phyloP scores from a whole-genome alignment of 1,140 invertebrate genomes.

The Euglossa dilemma region DNA sequence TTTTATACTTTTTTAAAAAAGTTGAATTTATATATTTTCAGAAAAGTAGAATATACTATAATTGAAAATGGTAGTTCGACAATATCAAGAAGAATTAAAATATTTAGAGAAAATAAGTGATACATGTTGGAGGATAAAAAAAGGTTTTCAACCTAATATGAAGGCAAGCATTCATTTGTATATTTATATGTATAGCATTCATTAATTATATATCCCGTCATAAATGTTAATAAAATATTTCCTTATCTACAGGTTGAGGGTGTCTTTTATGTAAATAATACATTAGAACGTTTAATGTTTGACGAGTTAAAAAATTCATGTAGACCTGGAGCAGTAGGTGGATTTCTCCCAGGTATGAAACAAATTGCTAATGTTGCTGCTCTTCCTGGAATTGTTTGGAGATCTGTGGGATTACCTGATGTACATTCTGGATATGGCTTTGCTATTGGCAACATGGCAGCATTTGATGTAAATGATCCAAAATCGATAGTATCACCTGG shows the following conservation, averaged over 20 bases:
- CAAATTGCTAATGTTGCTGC: constrained; percentile 99
- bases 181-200: constrained; percentile 30
- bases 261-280: constrained; percentile 97
- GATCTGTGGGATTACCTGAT: constrained; percentile 96
- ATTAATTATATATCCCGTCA: not conserved
- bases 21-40: not conserved
- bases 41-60: constrained; percentile 14
- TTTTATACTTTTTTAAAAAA: not conserved
- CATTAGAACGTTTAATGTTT: constrained; percentile 97
- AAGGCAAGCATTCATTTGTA: constrained; percentile 87
- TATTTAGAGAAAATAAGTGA: constrained; percentile 95
- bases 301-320: constrained; percentile 97
- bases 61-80: constrained; percentile 91
- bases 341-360: constrained; percentile 99
- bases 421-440: constrained; percentile 99
- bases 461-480: constrained; percentile 98
- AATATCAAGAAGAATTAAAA: constrained; percentile 96
- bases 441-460: constrained; percentile 98
- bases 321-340: constrained; percentile 93
- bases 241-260: constrained; percentile 92
- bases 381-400: constrained; percentile 97
- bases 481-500: constrained; percentile 98
- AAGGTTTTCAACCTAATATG: constrained; percentile 99
- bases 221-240: constrained; percentile 22
- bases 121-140: constrained; percentile 97